A percentile compares a stretch with the other conserved stretches of the same genome.
Evolutionary conservation across 1,140 invertebrate genomes (phyloP).

Genomic region (Ruditapes philippinarum): DNA sequence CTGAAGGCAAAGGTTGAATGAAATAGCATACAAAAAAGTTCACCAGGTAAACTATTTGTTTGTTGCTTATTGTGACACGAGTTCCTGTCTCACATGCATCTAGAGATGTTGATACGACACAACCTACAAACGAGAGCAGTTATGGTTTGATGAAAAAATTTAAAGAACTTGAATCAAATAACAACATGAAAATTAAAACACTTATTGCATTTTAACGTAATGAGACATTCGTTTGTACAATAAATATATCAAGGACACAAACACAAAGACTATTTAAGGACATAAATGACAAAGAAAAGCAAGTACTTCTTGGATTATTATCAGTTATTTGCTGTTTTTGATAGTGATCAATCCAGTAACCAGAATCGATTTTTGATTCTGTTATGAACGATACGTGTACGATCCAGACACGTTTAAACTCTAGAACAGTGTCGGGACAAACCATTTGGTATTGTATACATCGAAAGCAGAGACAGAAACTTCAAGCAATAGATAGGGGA

Average conservation of each 20-base stretch:
- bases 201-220: constrained; percentile 50
- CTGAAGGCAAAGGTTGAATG: constrained; percentile 11
- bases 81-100: background rate
- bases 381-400: background rate
- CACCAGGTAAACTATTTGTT: constrained; percentile 36
- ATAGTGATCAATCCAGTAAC: constrained; percentile 42
- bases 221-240: constrained; percentile 48
- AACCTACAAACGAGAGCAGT: background rate
- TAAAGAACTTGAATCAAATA: constrained; percentile 1
- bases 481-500: background rate
- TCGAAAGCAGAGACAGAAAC: background rate
- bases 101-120: background rate
- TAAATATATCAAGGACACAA: constrained; percentile 16
- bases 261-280: constrained; percentile 7
- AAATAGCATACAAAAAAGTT: constrained; percentile 34
- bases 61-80: constrained; percentile 1
- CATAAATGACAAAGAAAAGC: background rate
- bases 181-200: background rate
- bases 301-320: background rate
- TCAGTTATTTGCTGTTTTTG: constrained; percentile 15
- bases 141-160: constrained; percentile 55
- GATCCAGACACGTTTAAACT: background rate
- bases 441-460: constrained; percentile 33
- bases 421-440: background rate
- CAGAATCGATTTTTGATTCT: constrained; percentile 27